A percentile compares a stretch with the other conserved stretches of the same genome.
phyloP scores from a whole-genome alignment of 2,113 vertebrate species.

The Chionodraco myersi region DNA sequence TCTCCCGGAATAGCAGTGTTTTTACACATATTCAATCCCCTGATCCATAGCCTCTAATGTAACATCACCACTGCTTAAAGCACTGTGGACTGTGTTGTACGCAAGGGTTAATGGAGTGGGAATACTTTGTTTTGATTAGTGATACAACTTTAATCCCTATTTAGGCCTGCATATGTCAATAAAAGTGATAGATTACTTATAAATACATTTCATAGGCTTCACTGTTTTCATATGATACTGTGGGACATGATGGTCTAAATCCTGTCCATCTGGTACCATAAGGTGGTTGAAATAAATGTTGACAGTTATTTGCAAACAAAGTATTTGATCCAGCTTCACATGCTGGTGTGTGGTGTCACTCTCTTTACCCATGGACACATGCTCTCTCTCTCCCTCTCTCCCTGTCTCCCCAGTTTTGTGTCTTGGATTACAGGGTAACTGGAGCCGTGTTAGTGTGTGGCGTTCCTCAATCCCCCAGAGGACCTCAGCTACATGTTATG shows the following conservation, averaged over 20 bases:
- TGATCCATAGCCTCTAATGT: neutral
- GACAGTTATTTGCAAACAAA: slow-evolving; percentile 70
- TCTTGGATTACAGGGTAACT: slow-evolving; percentile 80
- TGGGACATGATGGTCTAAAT: slow-evolving; percentile 40
- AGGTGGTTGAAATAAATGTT: slow-evolving; percentile 48
- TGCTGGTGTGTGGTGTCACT: slow-evolving; percentile 58
- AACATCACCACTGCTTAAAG: neutral
- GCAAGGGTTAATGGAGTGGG: slow-evolving; percentile 1
- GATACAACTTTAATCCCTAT: slow-evolving; percentile 21
- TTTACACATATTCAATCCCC: neutral
- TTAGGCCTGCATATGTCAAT: slow-evolving; percentile 27
- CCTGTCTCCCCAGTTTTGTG: slow-evolving; percentile 59
- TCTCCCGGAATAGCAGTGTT: neutral
- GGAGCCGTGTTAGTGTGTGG: slow-evolving; percentile 75
- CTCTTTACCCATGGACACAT: slow-evolving; percentile 40
- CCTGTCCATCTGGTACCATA: slow-evolving; percentile 50
- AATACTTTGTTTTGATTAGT: slow-evolving; percentile 21
- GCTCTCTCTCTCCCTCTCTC: slow-evolving; percentile 10
- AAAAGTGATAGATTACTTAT: slow-evolving; percentile 36
- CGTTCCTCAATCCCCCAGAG: slow-evolving; percentile 78
- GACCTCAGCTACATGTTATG: slow-evolving; percentile 74
- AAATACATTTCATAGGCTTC: slow-evolving; percentile 31
- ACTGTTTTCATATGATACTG: slow-evolving; percentile 33
- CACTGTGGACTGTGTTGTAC: neutral
- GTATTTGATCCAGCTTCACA: slow-evolving; percentile 39